Evolutionary conservation across 2,113 vertebrate genomes (phyloP), one percentile per base, ranked within the genome.

Genomic region (mouse (Mus musculus)): DNA sequence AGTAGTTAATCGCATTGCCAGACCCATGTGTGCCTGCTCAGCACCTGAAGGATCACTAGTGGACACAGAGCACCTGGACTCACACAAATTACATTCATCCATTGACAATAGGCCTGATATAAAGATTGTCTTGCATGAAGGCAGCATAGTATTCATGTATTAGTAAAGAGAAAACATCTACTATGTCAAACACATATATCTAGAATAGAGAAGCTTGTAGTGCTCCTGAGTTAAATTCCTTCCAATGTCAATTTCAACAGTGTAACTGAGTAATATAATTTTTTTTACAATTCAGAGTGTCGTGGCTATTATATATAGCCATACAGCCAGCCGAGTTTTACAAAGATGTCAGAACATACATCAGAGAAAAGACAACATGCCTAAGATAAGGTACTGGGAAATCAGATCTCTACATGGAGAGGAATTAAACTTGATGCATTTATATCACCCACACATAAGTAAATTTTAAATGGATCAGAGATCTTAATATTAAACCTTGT

Each of bases 1-100:
- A 94, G n/a, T 82, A 77, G 56, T 49, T 91, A 81, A 86, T 92
- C 86, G 36, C 30, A 77, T 88, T 90, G 54, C 10, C 56, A 96
- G 90, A 76, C 16, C 33, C 22, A 52, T 72, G 63, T 24, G 10
- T 42, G 75, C 39, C 36, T 67, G 3, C 6, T 12, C 28, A 42
- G 36, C 36, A 88, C 80, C 59, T 89, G 84, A 30, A 85, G 71
- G 46, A 67, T 33, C 0, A 0, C 11, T 73, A 36, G 71, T 14
- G 69, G 42, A 39, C 71, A 73, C 59, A 92, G 67, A 77, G 28
- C 49, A 42, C 52, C 5, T 42, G 75, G 52, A 86, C 0, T 90
- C 19, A 78, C 24, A 59, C 17, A 71, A 20, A 67, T 92, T 28
- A 63, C 24, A 59, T 12, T 46, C 3, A 2, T 84, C n/a, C 28